Evolutionary conservation across 2,888 invertebrate genomes (phyloP).

Genomic region (Amphipyra berbera): DNA sequence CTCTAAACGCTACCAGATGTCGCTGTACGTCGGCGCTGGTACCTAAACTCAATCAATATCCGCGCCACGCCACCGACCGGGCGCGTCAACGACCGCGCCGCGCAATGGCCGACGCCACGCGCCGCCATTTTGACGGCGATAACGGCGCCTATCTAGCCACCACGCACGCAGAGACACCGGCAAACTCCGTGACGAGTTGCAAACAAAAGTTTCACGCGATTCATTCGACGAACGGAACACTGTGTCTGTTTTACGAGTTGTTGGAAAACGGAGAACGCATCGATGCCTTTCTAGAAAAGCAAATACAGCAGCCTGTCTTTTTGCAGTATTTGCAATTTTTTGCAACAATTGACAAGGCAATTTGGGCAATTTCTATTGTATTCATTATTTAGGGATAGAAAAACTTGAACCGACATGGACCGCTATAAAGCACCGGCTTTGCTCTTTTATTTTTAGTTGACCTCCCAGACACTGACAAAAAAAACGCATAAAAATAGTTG

Average conservation of each 20-base stretch:
- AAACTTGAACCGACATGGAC: constrained; percentile 3
- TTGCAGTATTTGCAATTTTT: constrained; percentile 17
- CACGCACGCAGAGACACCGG: constrained; percentile 48
- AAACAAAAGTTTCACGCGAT: constrained; percentile 30
- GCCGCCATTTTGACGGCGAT: constrained; percentile 83
- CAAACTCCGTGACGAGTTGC: constrained; percentile 51
- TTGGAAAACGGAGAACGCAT: constrained; percentile 39
- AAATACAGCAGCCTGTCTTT: constrained; percentile 21
- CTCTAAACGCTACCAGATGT: constrained; percentile 68
- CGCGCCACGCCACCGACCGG: constrained; percentile 63
- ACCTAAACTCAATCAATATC: constrained; percentile 69
- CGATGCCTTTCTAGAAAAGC: constrained; percentile 35
- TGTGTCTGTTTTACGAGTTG: constrained; percentile 33
- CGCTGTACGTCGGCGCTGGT: constrained; percentile 66
- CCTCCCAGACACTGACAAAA: constrained; percentile 38
- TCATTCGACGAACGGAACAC: constrained; percentile 36
- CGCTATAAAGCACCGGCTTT: neutral
- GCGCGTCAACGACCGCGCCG: constrained; percentile 84
- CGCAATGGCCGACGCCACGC: constrained; percentile 71
- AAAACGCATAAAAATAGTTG: constrained; percentile 18
- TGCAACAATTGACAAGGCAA: constrained; percentile 1
- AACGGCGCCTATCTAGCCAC: constrained; percentile 75
- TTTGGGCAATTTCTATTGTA: neutral
- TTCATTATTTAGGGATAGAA: neutral
- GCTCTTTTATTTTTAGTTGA: constrained; percentile 28